phyloP scores from a whole-genome alignment of 2,797 vertebrate genomes.

The Pipistrellus pygmaeus region DNA sequence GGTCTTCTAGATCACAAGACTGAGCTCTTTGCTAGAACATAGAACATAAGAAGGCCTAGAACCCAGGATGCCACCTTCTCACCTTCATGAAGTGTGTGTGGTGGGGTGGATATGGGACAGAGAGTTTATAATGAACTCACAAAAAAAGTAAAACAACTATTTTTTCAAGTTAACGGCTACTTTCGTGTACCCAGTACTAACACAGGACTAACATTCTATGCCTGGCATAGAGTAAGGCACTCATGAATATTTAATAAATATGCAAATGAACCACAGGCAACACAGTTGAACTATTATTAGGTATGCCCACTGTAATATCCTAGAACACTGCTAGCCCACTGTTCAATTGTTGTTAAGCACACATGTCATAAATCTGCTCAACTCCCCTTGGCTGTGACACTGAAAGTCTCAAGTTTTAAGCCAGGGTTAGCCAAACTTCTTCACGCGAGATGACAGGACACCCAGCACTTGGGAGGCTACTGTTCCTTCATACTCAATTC shows the following conservation, averaged over 20 bases:
- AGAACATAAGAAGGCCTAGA: background rate
- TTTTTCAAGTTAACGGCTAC: background rate
- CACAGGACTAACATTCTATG: background rate
- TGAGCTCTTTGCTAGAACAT: background rate
- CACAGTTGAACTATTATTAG: background rate
- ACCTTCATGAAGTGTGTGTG: background rate
- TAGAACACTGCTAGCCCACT: background rate
- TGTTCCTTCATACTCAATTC: background rate
- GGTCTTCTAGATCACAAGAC: background rate
- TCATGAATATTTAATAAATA: background rate
- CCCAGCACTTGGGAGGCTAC: background rate
- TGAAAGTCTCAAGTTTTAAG: background rate
- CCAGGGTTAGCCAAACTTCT: background rate
- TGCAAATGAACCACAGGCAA: background rate
- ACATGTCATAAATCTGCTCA: background rate
- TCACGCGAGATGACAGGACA: background rate
- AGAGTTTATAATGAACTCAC: background rate
- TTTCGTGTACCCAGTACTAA: background rate
- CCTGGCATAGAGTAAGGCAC: background rate
- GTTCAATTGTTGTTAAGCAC: background rate
- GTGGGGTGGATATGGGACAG: too few relatives aligned
- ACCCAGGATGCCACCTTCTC: background rate
- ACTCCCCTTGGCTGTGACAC: background rate
- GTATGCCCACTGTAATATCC: background rate
- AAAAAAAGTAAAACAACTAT: background rate